phyloP scores from a whole-genome alignment of 2,888 invertebrate species.

The Chironomus tentans region DNA sequence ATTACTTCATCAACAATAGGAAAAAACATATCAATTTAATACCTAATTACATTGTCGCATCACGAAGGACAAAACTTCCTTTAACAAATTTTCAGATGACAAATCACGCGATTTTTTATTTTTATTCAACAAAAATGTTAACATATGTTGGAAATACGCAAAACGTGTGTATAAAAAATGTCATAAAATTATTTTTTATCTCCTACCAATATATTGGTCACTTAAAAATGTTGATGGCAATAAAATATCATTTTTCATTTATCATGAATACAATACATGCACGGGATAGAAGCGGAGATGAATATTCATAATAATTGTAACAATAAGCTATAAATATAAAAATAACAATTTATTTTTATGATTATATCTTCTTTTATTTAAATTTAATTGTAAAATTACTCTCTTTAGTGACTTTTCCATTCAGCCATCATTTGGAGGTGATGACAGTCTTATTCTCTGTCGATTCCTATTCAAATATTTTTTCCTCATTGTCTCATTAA shows the following conservation, averaged over 20 bases:
- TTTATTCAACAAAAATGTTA: neutral
- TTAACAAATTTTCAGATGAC: neutral
- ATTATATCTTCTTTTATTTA: slow-evolving; percentile 14
- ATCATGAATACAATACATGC: too few species aligned
- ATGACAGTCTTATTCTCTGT: slow-evolving; percentile 10
- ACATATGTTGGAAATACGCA: slow-evolving; percentile 8
- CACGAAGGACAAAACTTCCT: neutral
- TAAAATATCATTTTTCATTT: neutral
- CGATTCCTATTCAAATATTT: neutral
- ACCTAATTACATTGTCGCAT: neutral
- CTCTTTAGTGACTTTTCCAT: neutral
- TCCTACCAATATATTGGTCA: neutral
- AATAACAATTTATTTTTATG: slow-evolving; percentile 5
- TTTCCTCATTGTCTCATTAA: too few species aligned
- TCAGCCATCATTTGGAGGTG: neutral
- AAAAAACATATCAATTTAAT: neutral
- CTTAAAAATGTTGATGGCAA: neutral
- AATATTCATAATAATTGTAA: neutral
- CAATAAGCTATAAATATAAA: neutral
- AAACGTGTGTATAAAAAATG: neutral
- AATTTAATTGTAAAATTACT: slow-evolving; percentile 25
- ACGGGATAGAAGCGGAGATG: too few species aligned
- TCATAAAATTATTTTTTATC: neutral
- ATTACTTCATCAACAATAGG: slow-evolving; percentile 13
- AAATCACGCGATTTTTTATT: neutral